phyloP scores from a whole-genome alignment of 1,140 invertebrate genomes.

The Musca domestica region DNA sequence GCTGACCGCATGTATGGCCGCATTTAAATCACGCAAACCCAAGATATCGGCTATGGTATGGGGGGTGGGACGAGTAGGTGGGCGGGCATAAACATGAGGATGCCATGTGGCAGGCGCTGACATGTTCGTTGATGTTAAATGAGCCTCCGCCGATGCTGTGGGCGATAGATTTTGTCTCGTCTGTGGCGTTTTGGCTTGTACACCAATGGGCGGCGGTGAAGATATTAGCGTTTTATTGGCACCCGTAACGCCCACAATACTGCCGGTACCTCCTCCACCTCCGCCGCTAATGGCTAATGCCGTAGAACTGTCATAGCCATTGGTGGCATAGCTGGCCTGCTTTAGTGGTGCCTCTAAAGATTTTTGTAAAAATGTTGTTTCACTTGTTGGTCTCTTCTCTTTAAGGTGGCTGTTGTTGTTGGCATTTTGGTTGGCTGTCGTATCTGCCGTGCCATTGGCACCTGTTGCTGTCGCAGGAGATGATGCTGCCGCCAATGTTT shows the following conservation, averaged over 20 bases:
- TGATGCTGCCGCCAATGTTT: conserved; percentile 16
- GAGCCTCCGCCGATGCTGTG: neutral
- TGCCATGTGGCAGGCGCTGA: conserved; percentile 64
- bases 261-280: neutral
- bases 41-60: conserved; percentile 80
- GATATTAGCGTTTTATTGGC: conserved; percentile 26
- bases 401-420: neutral
- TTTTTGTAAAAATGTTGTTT: conserved; percentile 21
- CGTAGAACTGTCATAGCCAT: neutral
- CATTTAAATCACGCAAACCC: conserved; percentile 53
- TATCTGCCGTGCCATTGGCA: conserved; percentile 31
- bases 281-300: too few relatives aligned
- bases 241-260: too few relatives aligned
- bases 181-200: conserved; percentile 29
- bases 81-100: conserved; percentile 77
- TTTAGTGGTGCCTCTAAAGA: conserved; percentile 9
- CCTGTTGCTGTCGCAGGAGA: conserved; percentile 47
- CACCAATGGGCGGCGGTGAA: conserved; percentile 29
- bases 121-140: neutral
- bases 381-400: neutral
- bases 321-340: neutral
- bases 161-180: neutral
- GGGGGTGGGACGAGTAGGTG: conserved; percentile 73
- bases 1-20: neutral
- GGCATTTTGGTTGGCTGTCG: neutral